Evolutionary conservation across 53 echinoderm and acorn worm species (phyloP).

Genomic region (Mesocentrotus franciscanus): DNA sequence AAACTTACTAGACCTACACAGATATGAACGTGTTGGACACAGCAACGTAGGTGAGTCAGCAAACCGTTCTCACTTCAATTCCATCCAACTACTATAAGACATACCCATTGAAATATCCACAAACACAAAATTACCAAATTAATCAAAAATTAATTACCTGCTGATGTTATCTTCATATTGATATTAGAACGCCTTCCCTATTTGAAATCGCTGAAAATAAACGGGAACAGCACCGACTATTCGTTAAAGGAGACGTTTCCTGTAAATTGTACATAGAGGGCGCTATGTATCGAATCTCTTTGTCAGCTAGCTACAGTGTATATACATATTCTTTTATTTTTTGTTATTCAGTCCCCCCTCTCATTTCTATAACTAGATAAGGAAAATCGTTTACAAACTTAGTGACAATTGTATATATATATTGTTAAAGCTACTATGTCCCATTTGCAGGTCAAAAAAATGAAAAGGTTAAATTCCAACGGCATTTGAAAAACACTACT

Average conservation of each 20-base stretch:
- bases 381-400: too few relatives aligned
- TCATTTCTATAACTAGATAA: too few relatives aligned
- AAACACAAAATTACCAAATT: not conserved
- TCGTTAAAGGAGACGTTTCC: not conserved
- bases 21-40: slow-evolving; percentile 3
- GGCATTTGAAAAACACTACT: too few relatives aligned
- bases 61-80: not conserved
- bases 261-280: not conserved
- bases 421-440: too few relatives aligned
- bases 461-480: too few relatives aligned
- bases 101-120: not conserved
- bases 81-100: not conserved
- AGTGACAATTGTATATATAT: too few relatives aligned
- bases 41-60: not conserved
- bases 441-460: too few relatives aligned
- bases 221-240: too few relatives aligned
- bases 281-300: not conserved
- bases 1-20: not conserved
- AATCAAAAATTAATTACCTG: not conserved
- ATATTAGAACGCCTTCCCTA: not conserved
- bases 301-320: not conserved
- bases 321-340: too few relatives aligned
- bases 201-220: not conserved
- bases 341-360: too few relatives aligned
- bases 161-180: slow-evolving; percentile 30